Evolutionary conservation across 1,140 invertebrate genomes (phyloP).

Genomic region (Bombus sylvicola): DNA sequence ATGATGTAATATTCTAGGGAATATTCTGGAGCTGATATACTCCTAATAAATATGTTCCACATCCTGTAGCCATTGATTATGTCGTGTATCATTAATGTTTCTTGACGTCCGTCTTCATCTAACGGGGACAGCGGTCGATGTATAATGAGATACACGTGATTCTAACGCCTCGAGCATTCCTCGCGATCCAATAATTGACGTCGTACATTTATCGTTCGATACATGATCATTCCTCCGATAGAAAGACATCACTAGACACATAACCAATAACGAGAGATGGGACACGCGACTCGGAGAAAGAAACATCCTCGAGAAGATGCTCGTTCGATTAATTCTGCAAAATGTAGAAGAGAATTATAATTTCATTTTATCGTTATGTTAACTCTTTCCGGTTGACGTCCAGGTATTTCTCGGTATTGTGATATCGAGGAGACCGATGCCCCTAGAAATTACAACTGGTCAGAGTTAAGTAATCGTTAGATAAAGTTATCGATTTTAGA

Average conservation of each 20-base stretch:
- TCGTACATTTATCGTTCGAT: constrained; percentile 1
- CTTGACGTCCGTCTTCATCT: constrained; percentile 2
- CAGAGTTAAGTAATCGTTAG: too few species aligned
- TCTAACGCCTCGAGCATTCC: constrained; percentile 34
- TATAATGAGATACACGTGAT: constrained; percentile 46
- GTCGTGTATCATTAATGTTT: background rate
- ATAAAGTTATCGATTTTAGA: too few species aligned
- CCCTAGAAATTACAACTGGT: too few species aligned
- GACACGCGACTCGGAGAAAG: background rate
- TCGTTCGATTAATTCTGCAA: background rate
- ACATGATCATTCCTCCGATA: background rate
- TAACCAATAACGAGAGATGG: background rate
- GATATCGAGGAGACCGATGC: too few species aligned
- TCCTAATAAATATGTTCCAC: background rate
- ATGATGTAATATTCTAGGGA: background rate
- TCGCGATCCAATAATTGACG: constrained; percentile 26
- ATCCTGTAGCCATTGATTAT: background rate
- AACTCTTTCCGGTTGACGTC: too few species aligned
- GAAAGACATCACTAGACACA: background rate
- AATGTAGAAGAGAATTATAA: background rate
- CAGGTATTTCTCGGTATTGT: too few species aligned
- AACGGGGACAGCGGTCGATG: background rate
- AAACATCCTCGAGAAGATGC: background rate
- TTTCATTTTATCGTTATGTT: too few species aligned
- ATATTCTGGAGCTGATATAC: background rate